These are phyloP conservation scores for Spinus olivaceus DNA, from an alignment of 2,797 vertebrate species.

Conservation along the genomic window DNA sequence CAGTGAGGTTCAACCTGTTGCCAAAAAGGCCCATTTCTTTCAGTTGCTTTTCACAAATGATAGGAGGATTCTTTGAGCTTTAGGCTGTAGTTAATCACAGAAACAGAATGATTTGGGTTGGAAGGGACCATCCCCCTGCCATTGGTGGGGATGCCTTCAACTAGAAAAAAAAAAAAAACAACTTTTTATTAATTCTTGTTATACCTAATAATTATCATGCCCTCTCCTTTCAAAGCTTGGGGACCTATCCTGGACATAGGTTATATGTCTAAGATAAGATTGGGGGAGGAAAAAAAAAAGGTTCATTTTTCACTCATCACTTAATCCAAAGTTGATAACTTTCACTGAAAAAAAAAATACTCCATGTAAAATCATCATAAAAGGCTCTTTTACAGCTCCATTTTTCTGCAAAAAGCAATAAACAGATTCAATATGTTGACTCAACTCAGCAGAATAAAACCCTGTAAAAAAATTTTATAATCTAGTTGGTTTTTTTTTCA, in stretches of 20 bases:
- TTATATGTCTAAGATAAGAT: neutral
- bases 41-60: neutral
- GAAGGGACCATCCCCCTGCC: neutral
- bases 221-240: neutral
- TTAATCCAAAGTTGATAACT: neutral
- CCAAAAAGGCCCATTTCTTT: neutral
- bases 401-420: neutral
- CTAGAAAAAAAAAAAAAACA: neutral
- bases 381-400: neutral
- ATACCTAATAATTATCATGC: neutral
- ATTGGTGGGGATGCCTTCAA: neutral
- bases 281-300: fast-evolving
- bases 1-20: neutral
- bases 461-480: neutral
- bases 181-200: neutral
- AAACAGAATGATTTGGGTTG: neutral
- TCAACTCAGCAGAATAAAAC: neutral
- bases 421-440: neutral
- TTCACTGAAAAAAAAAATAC: neutral
- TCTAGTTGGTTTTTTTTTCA: neutral
- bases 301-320: neutral
- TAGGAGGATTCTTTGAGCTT: neutral
- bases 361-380: neutral
- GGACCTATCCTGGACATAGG: neutral
- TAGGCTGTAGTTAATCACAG: neutral